Evolutionary conservation across 2,797 vertebrate genomes (phyloP).

Genomic region (Crocodylus rhombifer): DNA sequence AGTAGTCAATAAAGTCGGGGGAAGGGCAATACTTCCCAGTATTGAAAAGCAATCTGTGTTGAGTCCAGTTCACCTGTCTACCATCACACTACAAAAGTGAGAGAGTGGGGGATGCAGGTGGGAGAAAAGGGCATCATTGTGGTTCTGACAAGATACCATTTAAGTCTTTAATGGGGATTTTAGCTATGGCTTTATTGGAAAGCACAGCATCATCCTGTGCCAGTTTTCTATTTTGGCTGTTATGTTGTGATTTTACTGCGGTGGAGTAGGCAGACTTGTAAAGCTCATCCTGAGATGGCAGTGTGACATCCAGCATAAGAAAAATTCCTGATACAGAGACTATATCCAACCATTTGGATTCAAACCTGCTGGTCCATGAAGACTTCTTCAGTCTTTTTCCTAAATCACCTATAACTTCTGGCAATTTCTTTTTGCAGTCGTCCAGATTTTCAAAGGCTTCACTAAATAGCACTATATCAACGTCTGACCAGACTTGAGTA

Average conservation of each 20-base stretch:
- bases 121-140: neutral
- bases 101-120: neutral
- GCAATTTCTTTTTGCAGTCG: conserved; percentile 20
- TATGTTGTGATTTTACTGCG: neutral
- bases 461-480: conserved; percentile 43
- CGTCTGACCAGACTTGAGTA: conserved; percentile 32
- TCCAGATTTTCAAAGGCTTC: conserved; percentile 25
- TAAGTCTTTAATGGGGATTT: neutral
- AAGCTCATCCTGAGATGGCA: neutral
- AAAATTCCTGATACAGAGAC: neutral
- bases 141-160: neutral
- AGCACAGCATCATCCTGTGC: neutral
- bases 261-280: neutral
- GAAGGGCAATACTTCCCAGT: neutral
- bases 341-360: neutral
- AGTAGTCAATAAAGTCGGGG: neutral
- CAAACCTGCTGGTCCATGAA: conserved; percentile 18
- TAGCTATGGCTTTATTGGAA: no score
- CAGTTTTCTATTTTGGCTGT: neutral
- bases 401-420: conserved; percentile 2
- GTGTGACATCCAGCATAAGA: neutral
- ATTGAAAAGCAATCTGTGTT: neutral
- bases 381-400: conserved; percentile 2
- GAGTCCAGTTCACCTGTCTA: no score
- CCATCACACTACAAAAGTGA: neutral